These are phyloP conservation scores for Holacanthella duospinosa DNA, from an alignment of 2,888 invertebrate species.

Conservation along the genomic window DNA sequence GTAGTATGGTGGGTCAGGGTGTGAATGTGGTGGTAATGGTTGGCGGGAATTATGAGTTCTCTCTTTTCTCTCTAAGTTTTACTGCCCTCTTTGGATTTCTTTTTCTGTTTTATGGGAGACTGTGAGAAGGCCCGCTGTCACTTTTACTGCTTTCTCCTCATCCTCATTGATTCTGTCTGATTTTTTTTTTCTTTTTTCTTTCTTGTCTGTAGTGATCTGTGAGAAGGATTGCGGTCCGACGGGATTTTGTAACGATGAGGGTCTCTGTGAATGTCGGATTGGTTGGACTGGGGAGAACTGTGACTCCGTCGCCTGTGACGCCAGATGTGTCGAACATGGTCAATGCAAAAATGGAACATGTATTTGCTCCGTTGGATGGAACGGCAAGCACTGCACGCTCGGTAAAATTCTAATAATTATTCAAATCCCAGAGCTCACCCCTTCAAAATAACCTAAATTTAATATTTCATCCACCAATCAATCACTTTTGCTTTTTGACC, in stretches of 20 bases:
- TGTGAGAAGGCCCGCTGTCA: not conserved
- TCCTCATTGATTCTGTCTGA: not conserved
- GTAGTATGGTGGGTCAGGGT: not conserved
- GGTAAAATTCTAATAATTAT: conserved; percentile 60
- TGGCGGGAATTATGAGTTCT: not conserved
- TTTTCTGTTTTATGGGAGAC: not conserved
- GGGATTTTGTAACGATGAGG: conserved; percentile 82
- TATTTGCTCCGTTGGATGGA: conserved; percentile 95
- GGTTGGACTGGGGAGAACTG: conserved; percentile 92
- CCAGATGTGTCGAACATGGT: conserved; percentile 85
- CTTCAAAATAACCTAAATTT: no score
- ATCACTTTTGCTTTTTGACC: no score
- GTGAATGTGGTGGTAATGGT: not conserved
- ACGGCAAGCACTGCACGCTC: conserved; percentile 91
- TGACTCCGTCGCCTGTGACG: conserved; percentile 82
- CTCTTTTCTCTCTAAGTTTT: not conserved
- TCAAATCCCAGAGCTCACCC: no score
- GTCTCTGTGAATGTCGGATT: conserved; percentile 62
- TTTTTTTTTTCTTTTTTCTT: not conserved
- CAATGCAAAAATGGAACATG: conserved; percentile 97
- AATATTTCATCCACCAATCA: no score
- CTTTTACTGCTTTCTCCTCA: conserved; percentile 1
- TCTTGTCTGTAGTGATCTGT: conserved; percentile 60
- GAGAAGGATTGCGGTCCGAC: conserved; percentile 85
- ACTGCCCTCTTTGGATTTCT: not conserved